Percentiles rank a stretch among this genome's conserved stretches.
Evolutionary conservation across 2,797 vertebrate genomes (phyloP).

Genomic region (Etheostoma perlongum): DNA sequence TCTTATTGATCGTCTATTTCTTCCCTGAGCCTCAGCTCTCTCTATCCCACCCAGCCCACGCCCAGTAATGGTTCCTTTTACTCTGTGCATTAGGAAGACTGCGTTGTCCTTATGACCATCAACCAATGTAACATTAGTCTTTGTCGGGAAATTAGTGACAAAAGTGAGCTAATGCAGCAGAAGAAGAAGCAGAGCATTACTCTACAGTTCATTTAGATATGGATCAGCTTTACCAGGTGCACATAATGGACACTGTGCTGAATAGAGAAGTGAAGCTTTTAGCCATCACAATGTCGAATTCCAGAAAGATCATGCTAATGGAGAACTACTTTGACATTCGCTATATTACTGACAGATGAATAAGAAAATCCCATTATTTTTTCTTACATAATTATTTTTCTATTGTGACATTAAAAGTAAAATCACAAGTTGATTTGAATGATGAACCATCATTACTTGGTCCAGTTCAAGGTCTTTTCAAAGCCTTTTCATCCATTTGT

Average conservation of each 20-base stretch:
- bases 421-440: neutral
- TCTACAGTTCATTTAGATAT: conserved; percentile 26
- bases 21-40: neutral
- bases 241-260: conserved; percentile 37
- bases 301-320: neutral
- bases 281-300: conserved; percentile 14
- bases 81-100: conserved; percentile 52
- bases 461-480: neutral
- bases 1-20: neutral
- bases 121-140: conserved; percentile 52
- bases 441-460: neutral
- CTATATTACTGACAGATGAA: neutral
- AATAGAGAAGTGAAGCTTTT: conserved; percentile 29
- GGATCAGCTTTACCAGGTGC: conserved; percentile 31
- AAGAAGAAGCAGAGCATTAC: conserved; percentile 37
- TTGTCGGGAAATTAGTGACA: conserved; percentile 35
- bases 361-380: too few relatives aligned
- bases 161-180: conserved; percentile 48
- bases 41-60: neutral
- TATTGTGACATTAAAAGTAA: too few relatives aligned
- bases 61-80: conserved; percentile 51
- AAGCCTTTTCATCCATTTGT: neutral
- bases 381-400: too few relatives aligned
- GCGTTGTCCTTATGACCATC: conserved; percentile 33
- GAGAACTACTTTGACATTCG: neutral